phyloP scores from a whole-genome alignment of 30 jellyfish, hydroid and myxozoan genomes.

The Cassiopea xamachana region DNA sequence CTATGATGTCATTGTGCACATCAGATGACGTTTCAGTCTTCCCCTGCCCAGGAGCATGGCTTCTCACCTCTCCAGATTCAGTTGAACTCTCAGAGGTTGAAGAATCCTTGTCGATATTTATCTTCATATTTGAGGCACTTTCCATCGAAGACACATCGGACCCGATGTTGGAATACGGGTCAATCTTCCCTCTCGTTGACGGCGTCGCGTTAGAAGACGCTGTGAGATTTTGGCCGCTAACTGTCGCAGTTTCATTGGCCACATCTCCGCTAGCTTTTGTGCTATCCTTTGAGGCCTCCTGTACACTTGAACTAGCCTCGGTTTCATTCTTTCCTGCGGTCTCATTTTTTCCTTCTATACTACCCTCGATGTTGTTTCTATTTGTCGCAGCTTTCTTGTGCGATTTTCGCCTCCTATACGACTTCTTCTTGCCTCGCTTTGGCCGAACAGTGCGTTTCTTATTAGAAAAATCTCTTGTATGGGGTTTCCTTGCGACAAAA shows the following conservation, averaged over 20 bases:
- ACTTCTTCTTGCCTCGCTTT: constrained; percentile 10
- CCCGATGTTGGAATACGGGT: constrained; percentile 56
- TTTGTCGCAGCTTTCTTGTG: constrained; percentile 19
- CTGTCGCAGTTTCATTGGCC: not conserved
- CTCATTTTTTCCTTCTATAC: constrained; percentile 7
- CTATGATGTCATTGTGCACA: constrained; percentile 42
- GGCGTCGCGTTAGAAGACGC: constrained; percentile 7
- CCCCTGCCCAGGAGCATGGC: constrained; percentile 17
- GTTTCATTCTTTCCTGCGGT: constrained; percentile 4
- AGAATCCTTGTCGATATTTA: constrained; percentile 1
- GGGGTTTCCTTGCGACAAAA: not conserved
- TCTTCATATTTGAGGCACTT: constrained; percentile 5
- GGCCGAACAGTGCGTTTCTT: constrained; percentile 22
- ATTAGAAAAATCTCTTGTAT: not conserved
- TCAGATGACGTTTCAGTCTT: constrained; percentile 23
- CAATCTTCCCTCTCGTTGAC: constrained; percentile 16
- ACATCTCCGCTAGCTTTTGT: not conserved
- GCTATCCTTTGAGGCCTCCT: not conserved
- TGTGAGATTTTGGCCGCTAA: not conserved
- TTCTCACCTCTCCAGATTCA: not conserved
- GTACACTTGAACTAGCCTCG: not conserved
- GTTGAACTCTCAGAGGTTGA: not conserved
- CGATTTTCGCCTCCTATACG: not conserved
- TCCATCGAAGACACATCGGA: constrained; percentile 45
- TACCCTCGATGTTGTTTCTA: constrained; percentile 20